Base-by-base conservation (phyloP, 2,888 invertebrate genomes). In the Ectemnius lituratus region DNA sequence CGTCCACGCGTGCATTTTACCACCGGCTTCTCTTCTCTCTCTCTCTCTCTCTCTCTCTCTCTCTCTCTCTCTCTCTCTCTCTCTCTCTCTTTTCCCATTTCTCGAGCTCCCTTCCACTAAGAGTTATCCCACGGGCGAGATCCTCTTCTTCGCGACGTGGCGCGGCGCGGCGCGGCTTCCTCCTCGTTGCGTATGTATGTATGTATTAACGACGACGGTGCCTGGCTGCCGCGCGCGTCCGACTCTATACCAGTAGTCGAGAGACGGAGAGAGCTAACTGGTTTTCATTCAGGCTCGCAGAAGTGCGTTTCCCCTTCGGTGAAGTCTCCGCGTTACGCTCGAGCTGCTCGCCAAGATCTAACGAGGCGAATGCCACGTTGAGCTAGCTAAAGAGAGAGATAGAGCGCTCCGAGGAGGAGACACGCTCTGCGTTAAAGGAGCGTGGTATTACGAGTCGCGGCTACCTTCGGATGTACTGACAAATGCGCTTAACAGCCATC, bases 251-350 rank as follows among this genome's bases (percentile, higher is more conserved):
- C 37, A 37, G 37, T 8, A 37, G 37, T 6, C 5, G 37, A 37
- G 37, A 37, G 37, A 37, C 8, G 52, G 52, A 52, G 52, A 70
- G 49, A 37, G 28, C 66, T 20, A 71, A 70, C 61, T 20, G 78
- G 61, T 70, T 78, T 73, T 78, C 78, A 78, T 68, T 67, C 64
- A n/a, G 52, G 5, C n/a, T 37, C 52, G 52, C 52, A 52, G 14
- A 37, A 37, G 37, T 37, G 37, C 37, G 37, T 37, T 37, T 52
- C 14, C 52, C 52, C n/a, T 16, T 16, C 8, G 16, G 52, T 16
- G 52, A 16, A 52, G 52, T 5, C n/a, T 16, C 16, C 52, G 52
- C 52, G 52, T 16, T 52, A 52, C 52, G 52, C 52, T 52, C 52
- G 52, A 52, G 52, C 52, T 52, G 52, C 52, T 52, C 52, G 52